phyloP scores from a whole-genome alignment of 2,797 vertebrate genomes.

The Columba guinea region DNA sequence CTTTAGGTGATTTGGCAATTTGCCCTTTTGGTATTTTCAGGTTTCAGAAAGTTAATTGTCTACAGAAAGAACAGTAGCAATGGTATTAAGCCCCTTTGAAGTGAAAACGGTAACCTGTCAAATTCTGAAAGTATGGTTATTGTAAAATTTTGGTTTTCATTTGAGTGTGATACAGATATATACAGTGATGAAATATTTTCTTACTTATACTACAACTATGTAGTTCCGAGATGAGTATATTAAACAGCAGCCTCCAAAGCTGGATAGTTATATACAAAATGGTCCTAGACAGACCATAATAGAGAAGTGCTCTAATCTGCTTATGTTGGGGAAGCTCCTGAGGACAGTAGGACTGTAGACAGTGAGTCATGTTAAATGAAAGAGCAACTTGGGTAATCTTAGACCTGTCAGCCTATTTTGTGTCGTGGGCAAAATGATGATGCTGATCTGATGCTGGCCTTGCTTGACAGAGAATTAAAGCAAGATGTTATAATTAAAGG shows the following conservation, averaged over 20 bases:
- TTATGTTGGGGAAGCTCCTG: not conserved
- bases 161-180: not conserved
- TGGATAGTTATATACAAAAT: not conserved
- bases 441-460: not conserved
- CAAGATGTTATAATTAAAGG: rapidly evolving
- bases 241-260: not conserved
- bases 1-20: not conserved
- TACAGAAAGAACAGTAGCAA: not conserved
- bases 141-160: not conserved
- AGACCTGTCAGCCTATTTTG: not conserved
- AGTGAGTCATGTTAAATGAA: not conserved
- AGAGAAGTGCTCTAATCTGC: not conserved
- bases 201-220: rapidly evolving
- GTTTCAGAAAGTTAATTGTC: not conserved
- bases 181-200: not conserved
- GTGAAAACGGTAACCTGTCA: not conserved
- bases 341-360: not conserved
- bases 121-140: not conserved
- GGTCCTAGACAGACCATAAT: not conserved
- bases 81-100: not conserved
- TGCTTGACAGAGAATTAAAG: not conserved
- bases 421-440: not conserved
- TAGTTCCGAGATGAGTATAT: not conserved
- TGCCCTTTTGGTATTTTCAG: not conserved
- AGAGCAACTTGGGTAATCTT: not conserved